Percentiles rank a stretch among this genome's conserved stretches.
Conservation (phyloP, 1,140 invertebrate genomes). For the Orussus abietinus region DNA sequence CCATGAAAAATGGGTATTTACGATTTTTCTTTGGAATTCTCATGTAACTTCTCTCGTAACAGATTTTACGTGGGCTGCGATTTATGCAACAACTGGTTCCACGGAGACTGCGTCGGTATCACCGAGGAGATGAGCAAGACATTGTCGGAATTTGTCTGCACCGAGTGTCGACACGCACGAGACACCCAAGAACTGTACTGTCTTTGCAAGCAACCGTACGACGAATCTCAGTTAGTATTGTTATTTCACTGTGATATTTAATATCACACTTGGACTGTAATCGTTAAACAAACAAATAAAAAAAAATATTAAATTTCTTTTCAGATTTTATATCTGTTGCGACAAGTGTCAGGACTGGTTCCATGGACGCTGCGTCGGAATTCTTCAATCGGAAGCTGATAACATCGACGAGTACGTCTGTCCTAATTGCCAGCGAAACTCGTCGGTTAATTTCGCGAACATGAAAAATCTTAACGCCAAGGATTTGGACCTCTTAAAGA, state of each 20-base stretch:
- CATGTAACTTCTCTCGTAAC: conserved; percentile 13
- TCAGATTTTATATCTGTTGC: conserved; percentile 93
- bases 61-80: conserved; percentile 98
- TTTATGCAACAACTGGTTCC: conserved; percentile 97
- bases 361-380: conserved; percentile 95
- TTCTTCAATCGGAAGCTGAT: conserved; percentile 89
- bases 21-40: conserved; percentile 9
- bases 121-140: conserved; percentile 89
- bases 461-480: conserved; percentile 79
- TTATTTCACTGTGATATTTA: too few species aligned
- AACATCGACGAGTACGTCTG: conserved; percentile 95
- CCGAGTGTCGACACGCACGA: conserved; percentile 78
- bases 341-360: conserved; percentile 99
- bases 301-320: conserved; percentile 21
- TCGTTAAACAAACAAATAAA: not conserved
- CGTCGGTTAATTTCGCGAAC: conserved; percentile 82
- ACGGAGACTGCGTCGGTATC: conserved; percentile 93
- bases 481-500: conserved; percentile 80
- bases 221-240: conserved; percentile 87
- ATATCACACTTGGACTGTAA: too few species aligned
- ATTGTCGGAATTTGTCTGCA: conserved; percentile 85
- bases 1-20: conserved; percentile 8
- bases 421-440: conserved; percentile 89
- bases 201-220: conserved; percentile 92
- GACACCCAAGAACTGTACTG: conserved; percentile 94